phyloP scores from a whole-genome alignment of 2,888 invertebrate species.

The Chalcis sispes region DNA sequence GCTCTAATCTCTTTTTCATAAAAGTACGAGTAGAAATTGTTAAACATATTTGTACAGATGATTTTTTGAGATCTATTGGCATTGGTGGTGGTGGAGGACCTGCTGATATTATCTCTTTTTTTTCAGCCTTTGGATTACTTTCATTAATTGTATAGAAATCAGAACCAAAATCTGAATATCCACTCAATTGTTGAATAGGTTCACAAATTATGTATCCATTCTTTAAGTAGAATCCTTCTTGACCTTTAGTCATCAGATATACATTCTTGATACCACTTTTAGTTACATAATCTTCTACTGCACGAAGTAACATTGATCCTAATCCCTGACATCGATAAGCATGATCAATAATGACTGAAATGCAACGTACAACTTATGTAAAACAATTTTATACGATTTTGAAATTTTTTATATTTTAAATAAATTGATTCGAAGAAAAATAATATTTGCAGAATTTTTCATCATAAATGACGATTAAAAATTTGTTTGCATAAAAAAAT shows the following conservation, averaged over 20 bases:
- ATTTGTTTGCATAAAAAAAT: background rate
- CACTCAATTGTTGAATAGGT: constrained; percentile 83
- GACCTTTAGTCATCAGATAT: constrained; percentile 85
- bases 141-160: constrained; percentile 16
- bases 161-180: constrained; percentile 69
- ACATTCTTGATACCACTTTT: constrained; percentile 81
- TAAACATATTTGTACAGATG: constrained; percentile 46
- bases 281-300: constrained; percentile 84
- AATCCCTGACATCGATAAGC: constrained; percentile 85
- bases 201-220: constrained; percentile 84
- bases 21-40: constrained; percentile 56
- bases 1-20: constrained; percentile 58
- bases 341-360: constrained; percentile 84
- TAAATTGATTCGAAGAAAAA: background rate
- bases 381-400: background rate
- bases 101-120: constrained; percentile 60
- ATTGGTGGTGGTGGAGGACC: constrained; percentile 75
- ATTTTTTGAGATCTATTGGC: constrained; percentile 64
- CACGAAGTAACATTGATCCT: constrained; percentile 85
- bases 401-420: constrained; percentile 3
- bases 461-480: background rate
- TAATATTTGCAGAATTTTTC: no score
- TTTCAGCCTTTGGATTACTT: constrained; percentile 17
- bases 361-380: constrained; percentile 19
- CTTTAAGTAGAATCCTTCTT: constrained; percentile 86